Base-by-base conservation (phyloP, 2,888 invertebrate genomes). In the Phanerotoma sp. region DNA sequence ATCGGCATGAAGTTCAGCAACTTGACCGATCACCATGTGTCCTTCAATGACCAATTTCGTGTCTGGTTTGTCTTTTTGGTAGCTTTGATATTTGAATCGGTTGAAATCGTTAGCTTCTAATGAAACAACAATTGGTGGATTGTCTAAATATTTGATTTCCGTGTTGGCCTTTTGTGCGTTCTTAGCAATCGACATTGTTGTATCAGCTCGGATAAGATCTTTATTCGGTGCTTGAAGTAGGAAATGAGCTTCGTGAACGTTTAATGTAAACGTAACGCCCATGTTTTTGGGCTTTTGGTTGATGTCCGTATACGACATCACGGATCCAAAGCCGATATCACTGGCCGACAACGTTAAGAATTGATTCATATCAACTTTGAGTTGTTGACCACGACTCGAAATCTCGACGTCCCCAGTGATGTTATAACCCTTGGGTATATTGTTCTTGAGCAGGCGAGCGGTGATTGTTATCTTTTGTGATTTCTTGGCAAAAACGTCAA, bases 401-500 rank as follows among this genome's bases (percentile, higher is more conserved):
- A 83, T 45, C 32, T 74, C 70, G 18, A 81, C 47, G 1, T 61
- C 62, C 1, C 74, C 65, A 11, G 79, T 79, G 1, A 80, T 25
- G 51, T 82, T 80, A 49, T 75, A 77, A 1, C 80, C 80, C 5
- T 75, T 67, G 1, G 68, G 61, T 32, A 67, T 50, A 7, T 45
- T 37, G 40, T 38, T 63, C 18, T 56, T 72, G 44, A 51, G 55
- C 1, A 77, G 25, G 49, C 79, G 79, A 11, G 71, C 76, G 3
- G 64, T 63, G 6, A 79, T 57, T 3, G 77, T 70, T 38, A 87
- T 77, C 69, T 84, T 84, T 58, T 86, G 84, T 9, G 81, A 77
- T 5, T 83, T 79, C 58, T 81, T 79, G 5, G 80, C 80, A 67
- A 87, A 86, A 3, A 87, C 70, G 64, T 87, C 87, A 2, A 86